Percentiles rank a stretch among this genome's conserved stretches.
Conservation (phyloP, 2,113 vertebrate species). For the Microcebus griseorufus region DNA sequence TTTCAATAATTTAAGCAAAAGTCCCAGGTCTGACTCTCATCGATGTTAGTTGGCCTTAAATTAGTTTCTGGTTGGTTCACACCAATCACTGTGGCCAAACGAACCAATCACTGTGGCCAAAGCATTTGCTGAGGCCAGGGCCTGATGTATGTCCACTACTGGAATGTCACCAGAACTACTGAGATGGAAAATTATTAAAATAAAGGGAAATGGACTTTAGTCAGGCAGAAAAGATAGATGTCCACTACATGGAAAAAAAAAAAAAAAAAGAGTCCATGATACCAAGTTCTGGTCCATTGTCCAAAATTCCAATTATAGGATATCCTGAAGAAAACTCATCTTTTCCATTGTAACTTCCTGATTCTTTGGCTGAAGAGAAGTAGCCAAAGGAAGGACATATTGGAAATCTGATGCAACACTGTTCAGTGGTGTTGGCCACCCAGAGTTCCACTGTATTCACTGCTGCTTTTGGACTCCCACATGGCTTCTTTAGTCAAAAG, state of each 20-base stretch:
- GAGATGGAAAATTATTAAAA: neutral
- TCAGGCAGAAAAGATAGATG: neutral
- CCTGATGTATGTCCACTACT: neutral
- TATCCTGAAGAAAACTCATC: neutral
- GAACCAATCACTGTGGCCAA: neutral
- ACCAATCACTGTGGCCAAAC: no score
- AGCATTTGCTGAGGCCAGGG: neutral
- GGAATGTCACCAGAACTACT: neutral
- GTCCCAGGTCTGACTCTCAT: neutral
- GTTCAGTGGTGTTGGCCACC: neutral
- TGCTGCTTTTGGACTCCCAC: neutral
- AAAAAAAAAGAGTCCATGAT: neutral
- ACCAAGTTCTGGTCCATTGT: neutral
- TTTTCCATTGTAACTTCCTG: neutral
- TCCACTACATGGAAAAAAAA: neutral
- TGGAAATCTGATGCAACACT: neutral
- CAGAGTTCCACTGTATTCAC: neutral
- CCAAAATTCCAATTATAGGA: constrained; percentile 3
- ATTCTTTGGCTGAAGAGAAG: neutral
- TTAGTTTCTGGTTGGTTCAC: no score
- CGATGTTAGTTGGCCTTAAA: neutral
- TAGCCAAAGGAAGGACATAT: neutral
- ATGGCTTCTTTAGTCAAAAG: neutral
- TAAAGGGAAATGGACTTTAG: neutral
- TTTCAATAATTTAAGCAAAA: neutral